These are phyloP conservation scores for Oreortyx pictus DNA, from an alignment of 2,797 vertebrate genomes.

Conservation along the genomic window DNA sequence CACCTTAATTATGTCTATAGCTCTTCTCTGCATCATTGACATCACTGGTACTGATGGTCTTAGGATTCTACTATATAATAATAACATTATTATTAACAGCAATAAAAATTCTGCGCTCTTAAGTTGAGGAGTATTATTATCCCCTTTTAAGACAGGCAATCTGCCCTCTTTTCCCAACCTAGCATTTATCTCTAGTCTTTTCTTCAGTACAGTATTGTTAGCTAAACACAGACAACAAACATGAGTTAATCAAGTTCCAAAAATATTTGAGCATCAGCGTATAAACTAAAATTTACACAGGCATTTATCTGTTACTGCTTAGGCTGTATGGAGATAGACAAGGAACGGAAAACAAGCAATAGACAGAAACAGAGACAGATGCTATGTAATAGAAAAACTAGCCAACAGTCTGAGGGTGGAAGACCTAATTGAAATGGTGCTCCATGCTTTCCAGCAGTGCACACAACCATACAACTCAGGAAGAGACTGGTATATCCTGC, in stretches of 20 bases:
- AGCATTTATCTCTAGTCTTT: not conserved
- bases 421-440: constrained; percentile 31
- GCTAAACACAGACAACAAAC: not conserved
- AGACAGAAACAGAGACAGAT: not conserved
- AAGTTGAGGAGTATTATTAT: not conserved
- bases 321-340: not conserved
- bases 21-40: not conserved
- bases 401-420: constrained; percentile 5
- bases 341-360: not conserved
- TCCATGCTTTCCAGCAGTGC: not conserved
- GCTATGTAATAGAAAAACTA: constrained; percentile 10
- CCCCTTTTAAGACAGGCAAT: not conserved
- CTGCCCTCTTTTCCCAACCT: not conserved
- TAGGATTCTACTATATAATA: not conserved
- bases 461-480: not conserved
- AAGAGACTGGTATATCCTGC: not conserved
- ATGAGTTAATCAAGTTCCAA: not conserved
- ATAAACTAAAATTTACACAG: not conserved
- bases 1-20: not conserved
- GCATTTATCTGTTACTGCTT: not conserved
- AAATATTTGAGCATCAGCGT: not conserved
- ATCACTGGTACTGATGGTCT: not conserved
- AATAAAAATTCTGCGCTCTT: not conserved
- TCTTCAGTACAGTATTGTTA: not conserved
- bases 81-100: constrained; percentile 21